Evolutionary conservation across 2,113 vertebrate genomes (phyloP).

Genomic region (Oreocharis arfaki): DNA sequence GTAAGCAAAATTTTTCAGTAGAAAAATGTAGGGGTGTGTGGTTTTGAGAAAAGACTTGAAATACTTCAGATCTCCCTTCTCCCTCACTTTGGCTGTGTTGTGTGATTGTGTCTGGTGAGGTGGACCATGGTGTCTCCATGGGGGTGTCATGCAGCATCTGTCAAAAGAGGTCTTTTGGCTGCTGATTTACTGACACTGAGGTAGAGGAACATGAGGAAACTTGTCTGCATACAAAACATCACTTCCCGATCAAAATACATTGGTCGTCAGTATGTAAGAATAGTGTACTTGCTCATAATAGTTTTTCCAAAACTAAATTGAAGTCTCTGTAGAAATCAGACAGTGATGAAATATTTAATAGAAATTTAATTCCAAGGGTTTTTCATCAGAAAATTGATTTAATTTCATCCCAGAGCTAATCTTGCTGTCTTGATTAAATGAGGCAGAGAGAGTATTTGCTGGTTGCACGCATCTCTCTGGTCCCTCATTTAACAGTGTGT

Average conservation of each 20-base stretch:
- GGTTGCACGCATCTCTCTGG: rapidly evolving
- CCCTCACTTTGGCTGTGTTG: neutral
- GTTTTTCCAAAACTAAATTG: neutral
- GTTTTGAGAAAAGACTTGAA: neutral
- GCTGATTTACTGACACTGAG: neutral
- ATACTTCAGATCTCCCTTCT: neutral
- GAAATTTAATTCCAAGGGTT: neutral
- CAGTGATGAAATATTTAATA: neutral
- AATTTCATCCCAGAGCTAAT: neutral
- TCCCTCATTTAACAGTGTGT: neutral
- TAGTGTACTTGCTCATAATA: neutral
- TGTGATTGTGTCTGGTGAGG: neutral
- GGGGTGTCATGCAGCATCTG: neutral
- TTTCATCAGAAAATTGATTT: constrained; percentile 32
- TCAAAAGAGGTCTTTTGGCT: neutral
- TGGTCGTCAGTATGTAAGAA: neutral
- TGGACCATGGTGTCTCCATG: neutral
- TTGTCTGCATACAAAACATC: neutral
- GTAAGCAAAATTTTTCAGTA: neutral
- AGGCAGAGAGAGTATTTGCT: neutral
- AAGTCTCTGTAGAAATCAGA: constrained; percentile 4
- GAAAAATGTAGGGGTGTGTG: too few species aligned
- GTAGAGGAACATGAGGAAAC: neutral
- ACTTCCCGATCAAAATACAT: neutral
- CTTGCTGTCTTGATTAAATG: neutral